Evolutionary conservation across 2,888 invertebrate genomes (phyloP).

Genomic region (Cistogaster globosa): DNA sequence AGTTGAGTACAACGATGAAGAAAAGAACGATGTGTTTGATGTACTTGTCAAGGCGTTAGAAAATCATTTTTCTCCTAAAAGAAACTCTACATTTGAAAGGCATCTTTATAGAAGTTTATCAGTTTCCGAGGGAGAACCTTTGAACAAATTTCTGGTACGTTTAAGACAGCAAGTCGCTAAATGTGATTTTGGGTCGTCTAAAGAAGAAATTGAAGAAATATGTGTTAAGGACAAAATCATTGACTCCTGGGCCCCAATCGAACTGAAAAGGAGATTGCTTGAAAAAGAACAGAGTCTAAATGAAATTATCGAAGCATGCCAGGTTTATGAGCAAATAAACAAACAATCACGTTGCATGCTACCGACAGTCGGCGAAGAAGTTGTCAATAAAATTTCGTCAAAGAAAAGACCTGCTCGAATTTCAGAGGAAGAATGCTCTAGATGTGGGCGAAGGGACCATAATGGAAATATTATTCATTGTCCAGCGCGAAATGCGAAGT

Average conservation of each 20-base stretch:
- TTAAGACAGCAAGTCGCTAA: too few species aligned
- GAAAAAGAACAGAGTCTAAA: constrained; percentile 65
- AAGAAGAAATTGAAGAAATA: too few species aligned
- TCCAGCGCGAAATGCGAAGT: constrained; percentile 49
- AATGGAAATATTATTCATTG: constrained; percentile 42
- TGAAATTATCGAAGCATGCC: constrained; percentile 60
- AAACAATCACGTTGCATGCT: constrained; percentile 58
- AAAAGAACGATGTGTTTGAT: constrained; percentile 32
- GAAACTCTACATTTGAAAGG: too few species aligned
- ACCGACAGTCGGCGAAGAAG: constrained; percentile 5
- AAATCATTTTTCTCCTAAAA: too few species aligned
- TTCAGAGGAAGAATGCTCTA: constrained; percentile 7
- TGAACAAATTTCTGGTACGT: too few species aligned
- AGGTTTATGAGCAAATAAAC: constrained; percentile 64
- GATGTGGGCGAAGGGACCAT: constrained; percentile 58
- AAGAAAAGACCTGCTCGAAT: constrained; percentile 9
- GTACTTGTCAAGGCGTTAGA: too few species aligned
- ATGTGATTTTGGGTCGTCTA: too few species aligned
- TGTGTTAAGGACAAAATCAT: too few species aligned
- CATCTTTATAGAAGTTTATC: too few species aligned
- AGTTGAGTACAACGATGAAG: constrained; percentile 18
- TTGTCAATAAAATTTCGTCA: constrained; percentile 52
- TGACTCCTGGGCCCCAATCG: constrained; percentile 37
- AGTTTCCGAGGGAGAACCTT: too few species aligned
- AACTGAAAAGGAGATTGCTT: constrained; percentile 67